These are phyloP conservation scores for Oryctolagus cuniculus DNA, from an alignment of 2,113 vertebrate species.

Conservation along the genomic window mOryCun1.1 NC_091437.1:61175501-61176000, in stretches of 20 bases:
- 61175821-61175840: background rate
- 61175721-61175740: background rate
- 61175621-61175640: background rate
- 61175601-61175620: background rate
- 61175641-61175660: background rate
- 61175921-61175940: background rate
- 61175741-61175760: background rate
- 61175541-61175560: too few species aligned
- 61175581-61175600: too few species aligned
- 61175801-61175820: background rate
- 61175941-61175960: background rate
- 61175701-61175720: background rate
- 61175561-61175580: too few species aligned
- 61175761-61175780: background rate
- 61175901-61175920: background rate
- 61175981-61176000: background rate
- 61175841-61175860: background rate
- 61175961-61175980: background rate
- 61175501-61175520: too few species aligned
- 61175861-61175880: background rate
- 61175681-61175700: background rate
- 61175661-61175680: background rate
- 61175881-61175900: fast-evolving
- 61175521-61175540: too few species aligned
- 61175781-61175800: background rate